These are phyloP conservation scores for Connochaetes taurinus DNA, from an alignment of 2,113 vertebrate species.

Conservation along the genomic window DNA sequence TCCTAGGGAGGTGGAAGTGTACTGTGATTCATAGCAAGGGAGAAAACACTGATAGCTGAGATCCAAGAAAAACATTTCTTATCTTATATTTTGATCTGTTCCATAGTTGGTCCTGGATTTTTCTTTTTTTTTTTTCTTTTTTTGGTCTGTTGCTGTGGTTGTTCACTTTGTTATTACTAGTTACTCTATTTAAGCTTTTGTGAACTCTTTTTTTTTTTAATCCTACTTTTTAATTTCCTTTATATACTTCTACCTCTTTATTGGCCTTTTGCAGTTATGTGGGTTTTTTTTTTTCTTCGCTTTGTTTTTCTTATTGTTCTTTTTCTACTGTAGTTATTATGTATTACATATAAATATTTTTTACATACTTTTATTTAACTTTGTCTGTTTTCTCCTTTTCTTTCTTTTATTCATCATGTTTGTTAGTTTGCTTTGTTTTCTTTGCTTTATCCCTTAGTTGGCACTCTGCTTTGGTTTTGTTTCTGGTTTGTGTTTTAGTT, in stretches of 20 bases:
- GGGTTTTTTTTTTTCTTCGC: not conserved
- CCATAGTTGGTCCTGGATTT: not conserved
- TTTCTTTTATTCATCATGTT: not conserved
- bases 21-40: not conserved
- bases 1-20: not conserved
- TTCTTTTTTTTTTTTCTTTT: not conserved
- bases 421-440: not conserved
- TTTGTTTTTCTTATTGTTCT: not conserved
- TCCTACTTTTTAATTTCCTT: not conserved
- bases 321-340: not conserved
- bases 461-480: not conserved
- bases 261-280: not conserved
- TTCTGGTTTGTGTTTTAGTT: not conserved
- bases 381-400: not conserved
- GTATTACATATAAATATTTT: not conserved
- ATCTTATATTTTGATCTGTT: not conserved
- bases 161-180: not conserved
- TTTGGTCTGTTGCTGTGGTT: not conserved
- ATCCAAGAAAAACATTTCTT: not conserved
- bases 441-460: not conserved
- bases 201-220: not conserved
- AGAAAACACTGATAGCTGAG: not conserved
- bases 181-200: not conserved
- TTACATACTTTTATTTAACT: not conserved
- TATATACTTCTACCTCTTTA: not conserved